Base-by-base conservation (phyloP, 2,797 vertebrate species). In the Lacerta bilineata region DNA sequence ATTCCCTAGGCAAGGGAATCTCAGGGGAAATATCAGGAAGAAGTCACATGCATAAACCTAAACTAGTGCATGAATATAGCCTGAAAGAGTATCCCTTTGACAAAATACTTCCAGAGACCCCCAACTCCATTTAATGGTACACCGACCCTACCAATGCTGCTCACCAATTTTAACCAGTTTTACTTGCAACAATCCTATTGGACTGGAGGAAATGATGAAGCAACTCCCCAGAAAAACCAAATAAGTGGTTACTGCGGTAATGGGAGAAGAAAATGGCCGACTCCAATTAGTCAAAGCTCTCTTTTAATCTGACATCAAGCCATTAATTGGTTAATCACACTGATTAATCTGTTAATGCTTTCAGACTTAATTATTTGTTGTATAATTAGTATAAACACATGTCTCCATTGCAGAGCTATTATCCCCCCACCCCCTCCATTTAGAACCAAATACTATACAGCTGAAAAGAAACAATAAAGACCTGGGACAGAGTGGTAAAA, bases 321-420 rank as follows among this genome's bases (percentile, higher is more conserved):
- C 41, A 86, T 69, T 86, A 50, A 79, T 69, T 86, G 64, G 43
- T 55, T 86, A 86, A 86, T 86, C 61, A 86, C 43, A 69, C 61
- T 29, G 23, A 79, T 79, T 79, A 79, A 86, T 79, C 75, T 79
- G 64, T 71, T 79, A 79, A 69, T 79, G n/a, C 41, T 39, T 79
- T 86, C 43, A 80, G 64, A 4, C n/a, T 77, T 85, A 61, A 75
- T 85, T 79, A 69, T 79, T 79, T 79, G 41, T 78, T 80, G 76
- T 27, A 69, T 27, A 80, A 86, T 86, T 66, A 69, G 43, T 36
- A 64, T 9, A 36, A 86, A 69, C 43, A 79, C 18, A 80, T 66
- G 72, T 33, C 55, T 41, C 11, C n/a, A 76, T 41, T 25, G 55
- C 25, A n/a, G 46, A n/a, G 83, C 83, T 84, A 15, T 61, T 75